These are phyloP conservation scores for Idaea dimidiata DNA, from an alignment of 2,888 invertebrate species.

Conservation along the genomic window DNA sequence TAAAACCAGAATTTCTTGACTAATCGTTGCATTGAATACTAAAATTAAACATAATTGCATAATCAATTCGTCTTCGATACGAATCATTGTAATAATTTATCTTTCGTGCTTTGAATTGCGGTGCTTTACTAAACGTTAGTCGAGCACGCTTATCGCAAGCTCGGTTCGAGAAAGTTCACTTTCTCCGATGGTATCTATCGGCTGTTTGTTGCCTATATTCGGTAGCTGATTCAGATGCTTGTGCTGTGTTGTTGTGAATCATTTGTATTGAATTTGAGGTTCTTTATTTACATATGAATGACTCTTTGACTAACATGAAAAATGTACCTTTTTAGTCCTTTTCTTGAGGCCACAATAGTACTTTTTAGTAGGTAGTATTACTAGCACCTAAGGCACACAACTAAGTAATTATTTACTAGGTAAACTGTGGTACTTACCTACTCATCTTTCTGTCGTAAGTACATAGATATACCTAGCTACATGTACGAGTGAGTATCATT, in stretches of 20 bases:
- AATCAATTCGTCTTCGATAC: conserved; percentile 23
- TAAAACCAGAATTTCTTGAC: conserved; percentile 29
- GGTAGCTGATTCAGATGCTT: background rate
- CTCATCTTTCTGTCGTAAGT: too few species aligned
- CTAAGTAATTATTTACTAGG: too few species aligned
- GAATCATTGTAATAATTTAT: conserved; percentile 17
- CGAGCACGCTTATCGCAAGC: conserved; percentile 42
- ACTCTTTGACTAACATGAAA: background rate
- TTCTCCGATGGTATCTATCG: conserved; percentile 49
- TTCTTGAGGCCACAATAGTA: background rate
- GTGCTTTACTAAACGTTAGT: conserved; percentile 27
- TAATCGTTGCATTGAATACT: conserved; percentile 15
- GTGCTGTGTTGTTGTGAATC: background rate
- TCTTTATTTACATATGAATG: background rate
- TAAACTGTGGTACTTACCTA: too few species aligned
- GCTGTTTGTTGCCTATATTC: conserved; percentile 26
- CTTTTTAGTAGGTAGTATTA: too few species aligned
- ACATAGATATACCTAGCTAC: too few species aligned
- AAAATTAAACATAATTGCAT: conserved; percentile 22
- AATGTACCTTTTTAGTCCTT: background rate
- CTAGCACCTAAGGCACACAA: too few species aligned
- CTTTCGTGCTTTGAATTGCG: conserved; percentile 25
- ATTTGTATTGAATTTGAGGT: background rate
- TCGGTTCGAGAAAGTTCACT: conserved; percentile 64
- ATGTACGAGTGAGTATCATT: too few species aligned